Evolutionary conservation across 2,113 vertebrate species (phyloP), one percentile per base, ranked within the genome.

Genomic region (Heterochromis multidens): DNA sequence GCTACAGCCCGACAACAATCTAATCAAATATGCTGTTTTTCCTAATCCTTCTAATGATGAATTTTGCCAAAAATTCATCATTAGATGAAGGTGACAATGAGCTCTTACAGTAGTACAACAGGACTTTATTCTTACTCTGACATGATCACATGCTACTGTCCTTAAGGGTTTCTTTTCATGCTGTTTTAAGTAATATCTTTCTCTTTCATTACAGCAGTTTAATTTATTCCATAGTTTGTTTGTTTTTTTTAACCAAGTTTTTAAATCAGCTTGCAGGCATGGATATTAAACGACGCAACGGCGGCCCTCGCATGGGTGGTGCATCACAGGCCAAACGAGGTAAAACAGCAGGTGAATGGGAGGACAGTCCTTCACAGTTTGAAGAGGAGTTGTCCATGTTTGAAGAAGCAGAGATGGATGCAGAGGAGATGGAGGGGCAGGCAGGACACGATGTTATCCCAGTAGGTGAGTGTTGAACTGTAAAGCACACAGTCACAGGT

Each of bases 311-410:
- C n/a, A 27, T 3, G 81, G 94, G 84, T 56, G 95, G 82, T 1
- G 79, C 58, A 4, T 93, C 95, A 1, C 96, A 96, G 84, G 77
- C 95, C 2, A 98, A 97, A 82, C 94, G 93, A 58, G 84, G 93
- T 3, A 96, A 96, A 56, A 17, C 60, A 0, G 86, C 67, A 1
- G 74, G 77, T 2, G 96, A 97, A 6, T 97, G 97, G 97, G 97
- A 97, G 2, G 97, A 98, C 4, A 94, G 95, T 8, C 96, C 97
- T 0, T 97, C 97, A 0, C 94, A 95, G 62, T 97, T 97, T 65
- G 98, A 98, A 82, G 97, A 97, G 88, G 97, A 97, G 57, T 89
- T 98, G 63, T 96, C 96, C 0, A 94, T 96, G 89, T 93, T 98
- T 83, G 97, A 98, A 4, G 97, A 97, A n/a, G 80, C 94, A 40